These are phyloP conservation scores for Amblyopsis rosae DNA, from an alignment of 2,113 vertebrate genomes.

Conservation along the genomic window DNA sequence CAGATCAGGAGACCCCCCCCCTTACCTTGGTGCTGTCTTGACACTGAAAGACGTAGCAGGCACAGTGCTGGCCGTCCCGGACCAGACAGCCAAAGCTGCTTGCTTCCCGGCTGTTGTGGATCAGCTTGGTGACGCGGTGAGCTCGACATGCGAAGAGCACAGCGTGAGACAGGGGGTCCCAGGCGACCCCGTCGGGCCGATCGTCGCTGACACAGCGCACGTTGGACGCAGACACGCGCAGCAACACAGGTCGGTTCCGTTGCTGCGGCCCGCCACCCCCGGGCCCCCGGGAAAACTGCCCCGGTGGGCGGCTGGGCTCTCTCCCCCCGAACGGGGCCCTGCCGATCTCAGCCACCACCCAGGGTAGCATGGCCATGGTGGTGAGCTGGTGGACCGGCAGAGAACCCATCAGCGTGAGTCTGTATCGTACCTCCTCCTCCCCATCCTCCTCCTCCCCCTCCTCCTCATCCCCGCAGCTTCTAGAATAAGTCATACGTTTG, in stretches of 20 bases:
- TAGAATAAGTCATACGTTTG: background rate
- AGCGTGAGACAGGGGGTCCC: conserved; percentile 86
- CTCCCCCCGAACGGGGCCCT: conserved; percentile 51
- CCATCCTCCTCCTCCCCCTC: conserved; percentile 36
- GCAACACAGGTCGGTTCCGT: conserved; percentile 67
- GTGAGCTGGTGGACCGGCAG: conserved; percentile 85
- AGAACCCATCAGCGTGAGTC: conserved; percentile 84
- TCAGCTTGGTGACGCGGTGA: conserved; percentile 86
- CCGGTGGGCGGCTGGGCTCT: conserved; percentile 27
- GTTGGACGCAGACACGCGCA: conserved; percentile 78
- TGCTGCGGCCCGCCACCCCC: background rate
- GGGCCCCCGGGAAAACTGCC: background rate
- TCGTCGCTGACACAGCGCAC: conserved; percentile 79
- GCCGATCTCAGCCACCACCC: conserved; percentile 91
- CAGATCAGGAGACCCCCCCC: conserved; percentile 10
- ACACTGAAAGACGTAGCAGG: conserved; percentile 91
- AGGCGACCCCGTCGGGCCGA: conserved; percentile 69
- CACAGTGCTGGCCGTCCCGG: conserved; percentile 72
- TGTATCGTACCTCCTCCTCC: conserved; percentile 70
- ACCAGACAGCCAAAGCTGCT: conserved; percentile 90
- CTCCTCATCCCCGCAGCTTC: conserved; percentile 7
- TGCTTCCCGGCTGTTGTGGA: conserved; percentile 92
- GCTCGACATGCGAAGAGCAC: conserved; percentile 87
- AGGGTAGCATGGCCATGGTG: conserved; percentile 93
- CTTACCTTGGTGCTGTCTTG: conserved; percentile 90